These are phyloP conservation scores for Cottoperca gobio DNA, from an alignment of 2,797 vertebrate species.

Conservation along the genomic window DNA sequence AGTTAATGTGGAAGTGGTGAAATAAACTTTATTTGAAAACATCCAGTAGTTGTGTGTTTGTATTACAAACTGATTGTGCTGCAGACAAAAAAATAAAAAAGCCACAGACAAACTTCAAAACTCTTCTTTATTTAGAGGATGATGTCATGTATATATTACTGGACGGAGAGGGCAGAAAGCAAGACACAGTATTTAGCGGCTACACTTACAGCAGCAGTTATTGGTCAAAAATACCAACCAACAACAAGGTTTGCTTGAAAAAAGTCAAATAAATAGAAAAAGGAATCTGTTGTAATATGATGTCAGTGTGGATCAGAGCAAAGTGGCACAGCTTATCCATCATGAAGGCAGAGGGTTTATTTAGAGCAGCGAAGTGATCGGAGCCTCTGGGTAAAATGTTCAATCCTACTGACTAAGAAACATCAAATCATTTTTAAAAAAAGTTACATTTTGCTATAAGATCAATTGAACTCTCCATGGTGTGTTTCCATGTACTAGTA, in stretches of 20 bases:
- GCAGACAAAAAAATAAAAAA: not conserved
- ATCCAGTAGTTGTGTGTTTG: not conserved
- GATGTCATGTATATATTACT: slow-evolving; percentile 37
- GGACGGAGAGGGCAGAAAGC: slow-evolving; percentile 32
- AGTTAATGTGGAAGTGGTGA: not conserved
- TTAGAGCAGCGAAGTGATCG: slow-evolving; percentile 13
- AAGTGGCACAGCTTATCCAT: not conserved
- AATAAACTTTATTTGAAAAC: slow-evolving; percentile 26
- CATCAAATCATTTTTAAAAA: not conserved
- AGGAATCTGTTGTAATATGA: not conserved
- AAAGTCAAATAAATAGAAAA: slow-evolving; percentile 47
- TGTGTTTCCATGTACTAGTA: not conserved
- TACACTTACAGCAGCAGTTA: slow-evolving; percentile 63
- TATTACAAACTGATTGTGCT: not conserved
- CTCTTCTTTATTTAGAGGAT: slow-evolving; percentile 65
- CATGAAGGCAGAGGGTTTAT: slow-evolving; percentile 27
- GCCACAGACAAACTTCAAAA: slow-evolving; percentile 43
- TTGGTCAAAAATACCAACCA: slow-evolving; percentile 43
- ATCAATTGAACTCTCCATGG: not conserved
- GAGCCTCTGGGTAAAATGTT: slow-evolving; percentile 4
- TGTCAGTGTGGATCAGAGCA: not conserved
- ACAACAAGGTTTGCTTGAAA: slow-evolving; percentile 32
- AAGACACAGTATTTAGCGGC: slow-evolving; percentile 34
- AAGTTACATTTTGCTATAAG: not conserved
- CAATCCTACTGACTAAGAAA: no score